These are phyloP conservation scores for Gallinago nigripennis DNA, from an alignment of 2,797 vertebrate species.

Conservation along the genomic window DNA sequence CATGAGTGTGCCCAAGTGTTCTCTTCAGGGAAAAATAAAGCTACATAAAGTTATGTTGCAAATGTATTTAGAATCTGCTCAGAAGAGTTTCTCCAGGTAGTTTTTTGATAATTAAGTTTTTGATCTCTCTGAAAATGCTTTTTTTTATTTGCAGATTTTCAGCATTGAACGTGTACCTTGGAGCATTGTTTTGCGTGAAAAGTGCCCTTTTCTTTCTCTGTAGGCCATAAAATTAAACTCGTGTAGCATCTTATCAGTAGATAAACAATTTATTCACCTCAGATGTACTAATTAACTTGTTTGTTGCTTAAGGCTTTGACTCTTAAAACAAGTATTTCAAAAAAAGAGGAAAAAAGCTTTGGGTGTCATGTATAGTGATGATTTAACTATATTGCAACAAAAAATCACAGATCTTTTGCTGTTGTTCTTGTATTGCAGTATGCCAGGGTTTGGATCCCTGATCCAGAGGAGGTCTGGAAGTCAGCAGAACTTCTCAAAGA, in stretches of 20 bases:
- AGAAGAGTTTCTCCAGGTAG: neutral
- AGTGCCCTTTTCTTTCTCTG: neutral
- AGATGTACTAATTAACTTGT: neutral
- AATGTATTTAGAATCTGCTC: neutral
- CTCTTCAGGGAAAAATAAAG: neutral
- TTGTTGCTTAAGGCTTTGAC: neutral
- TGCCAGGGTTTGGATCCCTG: conserved; percentile 97
- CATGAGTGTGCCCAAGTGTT: neutral
- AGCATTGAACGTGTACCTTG: neutral
- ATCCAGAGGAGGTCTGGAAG: conserved; percentile 96
- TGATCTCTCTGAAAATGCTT: neutral
- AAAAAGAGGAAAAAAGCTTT: neutral
- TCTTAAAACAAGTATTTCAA: neutral
- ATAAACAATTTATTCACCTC: neutral
- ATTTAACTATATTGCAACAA: neutral
- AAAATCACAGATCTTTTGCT: neutral
- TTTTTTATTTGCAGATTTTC: neutral
- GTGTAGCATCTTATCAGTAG: neutral
- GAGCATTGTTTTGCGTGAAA: neutral
- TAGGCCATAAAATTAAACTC: neutral
- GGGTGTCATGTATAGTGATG: neutral
- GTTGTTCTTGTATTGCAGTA: conserved; percentile 77
- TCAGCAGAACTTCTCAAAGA: conserved; percentile 94
- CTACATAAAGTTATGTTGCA: neutral
- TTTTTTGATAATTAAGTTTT: neutral